These are phyloP conservation scores for Papilio elwesi DNA, from an alignment of 2,888 invertebrate genomes.

Conservation along the genomic window DNA sequence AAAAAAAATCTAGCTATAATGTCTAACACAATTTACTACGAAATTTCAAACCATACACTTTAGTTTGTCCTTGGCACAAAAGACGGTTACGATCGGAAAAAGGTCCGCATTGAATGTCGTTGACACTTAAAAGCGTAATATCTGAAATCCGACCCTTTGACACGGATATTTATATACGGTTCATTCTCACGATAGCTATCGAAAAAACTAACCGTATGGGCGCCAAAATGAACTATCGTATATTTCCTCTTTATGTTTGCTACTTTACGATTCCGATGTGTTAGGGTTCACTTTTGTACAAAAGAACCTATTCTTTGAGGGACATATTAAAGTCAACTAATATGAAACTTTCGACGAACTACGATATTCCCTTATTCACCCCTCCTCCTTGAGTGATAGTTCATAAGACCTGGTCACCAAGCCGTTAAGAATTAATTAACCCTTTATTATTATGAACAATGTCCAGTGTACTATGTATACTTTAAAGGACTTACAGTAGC, in stretches of 20 bases:
- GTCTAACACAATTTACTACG: slow-evolving; percentile 1
- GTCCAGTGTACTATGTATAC: no score
- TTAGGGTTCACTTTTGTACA: neutral
- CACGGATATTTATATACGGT: slow-evolving; percentile 25
- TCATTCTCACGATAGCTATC: slow-evolving; percentile 14
- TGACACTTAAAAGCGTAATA: slow-evolving; percentile 33
- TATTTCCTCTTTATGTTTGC: slow-evolving; percentile 14
- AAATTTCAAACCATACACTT: slow-evolving; percentile 23
- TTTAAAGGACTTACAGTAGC: no score
- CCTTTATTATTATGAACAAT: no score
- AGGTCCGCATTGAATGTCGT: slow-evolving; percentile 30
- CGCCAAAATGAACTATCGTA: slow-evolving; percentile 17
- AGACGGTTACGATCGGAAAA: slow-evolving; percentile 29
- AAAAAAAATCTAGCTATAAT: neutral
- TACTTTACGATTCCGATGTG: slow-evolving; percentile 12
- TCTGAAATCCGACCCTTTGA: slow-evolving; percentile 33
- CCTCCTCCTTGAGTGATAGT: no score
- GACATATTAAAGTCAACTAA: neutral
- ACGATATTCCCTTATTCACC: no score
- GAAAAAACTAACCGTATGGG: slow-evolving; percentile 23
- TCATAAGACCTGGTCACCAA: no score
- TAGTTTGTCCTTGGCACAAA: slow-evolving; percentile 22
- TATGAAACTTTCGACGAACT: neutral
- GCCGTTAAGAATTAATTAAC: no score
- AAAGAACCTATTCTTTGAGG: neutral